These are phyloP conservation scores for Bombus pascuorum DNA, from an alignment of 1,140 invertebrate genomes.

Conservation along the genomic window DNA sequence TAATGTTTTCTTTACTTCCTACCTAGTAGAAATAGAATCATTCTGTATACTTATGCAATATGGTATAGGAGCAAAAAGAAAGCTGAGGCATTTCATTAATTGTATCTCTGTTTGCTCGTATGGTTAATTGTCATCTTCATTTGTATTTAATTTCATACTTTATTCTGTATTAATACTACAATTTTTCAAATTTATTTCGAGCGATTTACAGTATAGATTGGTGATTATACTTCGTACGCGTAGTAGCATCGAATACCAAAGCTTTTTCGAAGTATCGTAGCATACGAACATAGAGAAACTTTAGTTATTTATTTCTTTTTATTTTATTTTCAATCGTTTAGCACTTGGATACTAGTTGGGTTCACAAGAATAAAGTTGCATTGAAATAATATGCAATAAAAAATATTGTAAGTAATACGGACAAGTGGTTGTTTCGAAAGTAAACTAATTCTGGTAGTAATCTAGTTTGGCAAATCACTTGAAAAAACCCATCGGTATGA, in stretches of 20 bases:
- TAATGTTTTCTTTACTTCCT: neutral
- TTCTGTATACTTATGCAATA: neutral
- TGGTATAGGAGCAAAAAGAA: neutral
- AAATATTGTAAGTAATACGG: neutral
- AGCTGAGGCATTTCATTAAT: neutral
- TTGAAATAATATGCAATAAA: neutral
- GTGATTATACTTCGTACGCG: neutral
- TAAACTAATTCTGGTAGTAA: neutral
- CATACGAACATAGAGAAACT: neutral
- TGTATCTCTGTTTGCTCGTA: neutral
- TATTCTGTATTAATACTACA: neutral
- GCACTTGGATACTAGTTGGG: neutral
- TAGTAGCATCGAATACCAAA: neutral
- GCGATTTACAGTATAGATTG: neutral
- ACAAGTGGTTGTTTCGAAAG: neutral
- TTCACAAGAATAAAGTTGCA: neutral
- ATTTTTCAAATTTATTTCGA: neutral
- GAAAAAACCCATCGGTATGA: conserved; percentile 15
- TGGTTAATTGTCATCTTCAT: neutral
- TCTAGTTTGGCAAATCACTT: neutral
- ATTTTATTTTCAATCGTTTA: neutral
- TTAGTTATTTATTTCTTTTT: neutral
- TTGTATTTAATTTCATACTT: neutral
- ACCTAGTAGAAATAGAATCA: conserved; percentile 10
- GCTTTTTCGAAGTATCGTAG: neutral